Conservation (phyloP, 2,113 vertebrate species). For the Channa maculata region DNA sequence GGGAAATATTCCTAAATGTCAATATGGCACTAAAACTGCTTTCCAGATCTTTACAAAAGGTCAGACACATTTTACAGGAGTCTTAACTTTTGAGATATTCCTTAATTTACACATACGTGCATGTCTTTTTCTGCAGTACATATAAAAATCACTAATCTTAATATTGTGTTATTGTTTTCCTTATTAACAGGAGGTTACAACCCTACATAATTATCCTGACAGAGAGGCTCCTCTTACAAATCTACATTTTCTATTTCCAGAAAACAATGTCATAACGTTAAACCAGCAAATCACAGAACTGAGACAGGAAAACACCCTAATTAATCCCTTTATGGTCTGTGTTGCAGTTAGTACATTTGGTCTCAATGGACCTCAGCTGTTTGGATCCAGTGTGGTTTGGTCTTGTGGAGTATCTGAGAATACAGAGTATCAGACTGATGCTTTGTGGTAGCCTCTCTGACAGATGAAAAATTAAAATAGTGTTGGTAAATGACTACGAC, state of each 20-base stretch:
- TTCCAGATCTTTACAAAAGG: slow-evolving; percentile 29
- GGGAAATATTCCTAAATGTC: slow-evolving; percentile 21
- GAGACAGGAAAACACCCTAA: slow-evolving; percentile 34
- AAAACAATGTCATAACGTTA: slow-evolving; percentile 24
- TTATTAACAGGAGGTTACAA: slow-evolving; percentile 36
- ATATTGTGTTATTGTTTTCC: neutral
- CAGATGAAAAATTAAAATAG: neutral
- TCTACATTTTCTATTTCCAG: slow-evolving; percentile 34
- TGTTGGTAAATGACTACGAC: neutral
- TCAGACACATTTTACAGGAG: slow-evolving; percentile 9
- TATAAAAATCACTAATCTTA: neutral
- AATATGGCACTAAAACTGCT: slow-evolving; percentile 69
- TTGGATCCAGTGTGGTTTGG: slow-evolving; percentile 31
- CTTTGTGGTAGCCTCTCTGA: neutral
- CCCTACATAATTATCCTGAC: slow-evolving; percentile 18
- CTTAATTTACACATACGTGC: neutral
- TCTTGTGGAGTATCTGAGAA: slow-evolving; percentile 34
- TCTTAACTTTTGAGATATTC: neutral
- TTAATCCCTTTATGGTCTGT: slow-evolving; percentile 54
- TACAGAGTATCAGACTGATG: slow-evolving; percentile 4
- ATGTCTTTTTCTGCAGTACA: slow-evolving; percentile 20
- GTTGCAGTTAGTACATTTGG: slow-evolving; percentile 47
- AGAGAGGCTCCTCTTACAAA: slow-evolving; percentile 39
- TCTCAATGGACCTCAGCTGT: slow-evolving; percentile 46
- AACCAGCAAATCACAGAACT: slow-evolving; percentile 23